Base-by-base conservation (phyloP, 1,140 invertebrate genomes). In the Apocrypta bakeri region DNA sequence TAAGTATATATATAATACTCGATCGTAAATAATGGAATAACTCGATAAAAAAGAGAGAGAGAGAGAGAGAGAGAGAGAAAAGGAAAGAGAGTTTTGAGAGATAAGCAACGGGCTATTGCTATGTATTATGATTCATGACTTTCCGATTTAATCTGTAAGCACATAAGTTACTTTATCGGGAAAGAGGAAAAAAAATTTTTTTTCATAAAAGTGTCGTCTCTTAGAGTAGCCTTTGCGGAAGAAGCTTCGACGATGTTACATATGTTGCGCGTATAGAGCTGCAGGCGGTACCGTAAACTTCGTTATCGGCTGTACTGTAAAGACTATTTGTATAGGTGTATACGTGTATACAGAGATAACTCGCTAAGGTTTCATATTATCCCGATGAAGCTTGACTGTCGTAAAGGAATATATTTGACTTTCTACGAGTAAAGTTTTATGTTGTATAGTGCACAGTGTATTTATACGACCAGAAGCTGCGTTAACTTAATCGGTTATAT, bases 21-120 rank as follows among this genome's bases (percentile, higher is more conserved):
- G 37, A 24, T 27, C 64, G 24, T 78, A 78, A 78, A 78, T 78
- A 48, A 29, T 78, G 24, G 14, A 69, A 17, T 17, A 21, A 25
- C 12, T 66, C 31, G 48, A 33, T 69, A 69, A 31, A 69, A 31
- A 31, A 12, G 11, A 17, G 2, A 69, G 27, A 17, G 14, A 27
- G 14, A 12, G 24, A 9, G 31, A n/a, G 27, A 29, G 27, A 66
- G 27, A 12, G 64, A n/a, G 68, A 33, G 31, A n/a, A 33, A 21
- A 24, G 8, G 63, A 29, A 8, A 11, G 7, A 29, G 27, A 25
- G 63, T 66, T 66, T 66, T 24, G 63, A 66, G 64, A 25, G 64
- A 66, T 66, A 66, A 66, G 64, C 1, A 29, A 56, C 48, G 48
- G 21, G 21, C 64, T 66, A 37, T 21, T 56, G 48, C 48, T 21